Percentiles rank a stretch among this genome's conserved stretches.
These are phyloP conservation scores for Leptopterna dolabrata DNA, from an alignment of 2,888 invertebrate genomes.

Conservation along the genomic window DNA sequence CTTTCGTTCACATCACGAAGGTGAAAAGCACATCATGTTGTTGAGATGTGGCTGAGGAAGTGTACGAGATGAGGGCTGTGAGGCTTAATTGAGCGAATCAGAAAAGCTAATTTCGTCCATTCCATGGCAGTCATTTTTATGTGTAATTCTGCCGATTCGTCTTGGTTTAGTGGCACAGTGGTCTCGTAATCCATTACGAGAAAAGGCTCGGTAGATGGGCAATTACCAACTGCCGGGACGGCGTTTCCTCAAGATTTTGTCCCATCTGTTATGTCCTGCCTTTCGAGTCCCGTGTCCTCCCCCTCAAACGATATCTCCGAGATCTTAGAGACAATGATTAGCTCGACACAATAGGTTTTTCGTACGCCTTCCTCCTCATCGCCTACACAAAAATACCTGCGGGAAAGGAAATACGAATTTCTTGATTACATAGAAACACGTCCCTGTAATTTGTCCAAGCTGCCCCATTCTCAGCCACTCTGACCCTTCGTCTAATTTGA, in stretches of 20 bases:
- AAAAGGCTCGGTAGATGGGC: neutral
- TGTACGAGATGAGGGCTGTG: too few relatives aligned
- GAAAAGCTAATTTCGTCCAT: too few relatives aligned
- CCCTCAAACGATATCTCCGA: neutral
- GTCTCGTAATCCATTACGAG: conserved; percentile 1
- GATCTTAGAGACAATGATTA: neutral
- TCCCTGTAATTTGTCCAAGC: neutral
- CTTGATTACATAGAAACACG: neutral
- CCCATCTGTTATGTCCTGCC: conserved; percentile 6
- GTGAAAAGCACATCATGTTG: too few relatives aligned
- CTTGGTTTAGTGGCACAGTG: neutral
- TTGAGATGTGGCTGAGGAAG: too few relatives aligned
- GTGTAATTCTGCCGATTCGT: neutral
- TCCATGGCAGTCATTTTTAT: neutral
- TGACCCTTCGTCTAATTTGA: neutral
- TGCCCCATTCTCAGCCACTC: neutral
- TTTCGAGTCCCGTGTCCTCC: neutral
- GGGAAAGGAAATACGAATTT: neutral
- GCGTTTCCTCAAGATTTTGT: neutral
- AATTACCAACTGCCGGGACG: conserved; percentile 1
- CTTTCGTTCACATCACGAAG: too few relatives aligned
- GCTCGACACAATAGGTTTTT: neutral
- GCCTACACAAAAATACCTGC: neutral
- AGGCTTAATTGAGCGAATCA: too few relatives aligned
- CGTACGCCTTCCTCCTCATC: neutral